A percentile compares a stretch with the other conserved stretches of the same genome.
These are phyloP conservation scores for Pollachius pollachius DNA, from an alignment of 2,113 vertebrate genomes.

Conservation along the genomic window DNA sequence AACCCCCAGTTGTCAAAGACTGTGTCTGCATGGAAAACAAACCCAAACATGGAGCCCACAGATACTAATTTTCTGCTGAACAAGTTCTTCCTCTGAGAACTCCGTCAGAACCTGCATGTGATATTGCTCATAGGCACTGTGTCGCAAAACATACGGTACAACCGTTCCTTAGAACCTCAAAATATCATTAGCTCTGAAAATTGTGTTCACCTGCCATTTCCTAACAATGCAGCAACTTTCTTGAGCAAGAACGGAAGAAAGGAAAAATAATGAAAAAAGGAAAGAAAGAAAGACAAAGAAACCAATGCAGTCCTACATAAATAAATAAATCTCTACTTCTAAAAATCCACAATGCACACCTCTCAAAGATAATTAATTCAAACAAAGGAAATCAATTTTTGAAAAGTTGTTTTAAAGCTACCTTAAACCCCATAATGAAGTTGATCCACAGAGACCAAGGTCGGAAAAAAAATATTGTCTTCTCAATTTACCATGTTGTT, in stretches of 20 bases:
- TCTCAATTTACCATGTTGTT: conserved; percentile 58
- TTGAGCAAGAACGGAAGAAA: too few species aligned
- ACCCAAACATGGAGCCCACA: conserved; percentile 42
- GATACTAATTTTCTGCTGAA: conserved; percentile 46
- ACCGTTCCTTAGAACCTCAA: too few species aligned
- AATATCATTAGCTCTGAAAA: too few species aligned
- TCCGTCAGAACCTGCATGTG: conserved; percentile 39
- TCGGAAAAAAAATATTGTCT: conserved; percentile 70
- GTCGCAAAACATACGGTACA: too few species aligned
- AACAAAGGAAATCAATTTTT: conserved; percentile 56
- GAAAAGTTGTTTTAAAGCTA: conserved; percentile 62
- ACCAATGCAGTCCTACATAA: conserved; percentile 47
- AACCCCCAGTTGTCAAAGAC: conserved; percentile 60
- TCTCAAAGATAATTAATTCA: conserved; percentile 63
- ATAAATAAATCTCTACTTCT: conserved; percentile 54
- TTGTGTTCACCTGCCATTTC: too few species aligned
- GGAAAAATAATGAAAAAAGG: too few species aligned
- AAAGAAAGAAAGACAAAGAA: conserved; percentile 15
- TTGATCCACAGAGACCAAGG: conserved; percentile 61
- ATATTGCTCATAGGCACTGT: conserved; percentile 29
- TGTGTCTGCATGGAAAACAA: conserved; percentile 23
- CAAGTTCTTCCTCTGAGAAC: conserved; percentile 47
- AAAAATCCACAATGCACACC: conserved; percentile 38
- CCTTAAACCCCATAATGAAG: conserved; percentile 67
- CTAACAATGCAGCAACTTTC: too few species aligned